Evolutionary conservation across 2,888 invertebrate genomes (phyloP).

Genomic region (Polylopha cassiicola): DNA sequence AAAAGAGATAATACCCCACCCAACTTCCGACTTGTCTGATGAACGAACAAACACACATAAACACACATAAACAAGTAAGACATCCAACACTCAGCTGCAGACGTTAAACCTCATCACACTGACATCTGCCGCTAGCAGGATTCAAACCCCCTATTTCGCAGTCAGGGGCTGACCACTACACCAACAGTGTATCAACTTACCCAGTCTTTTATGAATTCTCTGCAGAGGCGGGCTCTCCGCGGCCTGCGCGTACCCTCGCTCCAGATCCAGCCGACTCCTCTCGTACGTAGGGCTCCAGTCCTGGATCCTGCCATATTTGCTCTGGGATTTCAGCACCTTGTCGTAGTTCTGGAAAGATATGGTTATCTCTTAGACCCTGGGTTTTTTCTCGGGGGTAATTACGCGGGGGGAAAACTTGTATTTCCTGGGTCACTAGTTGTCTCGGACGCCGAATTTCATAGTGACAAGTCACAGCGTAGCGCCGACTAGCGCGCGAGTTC

Average conservation of each 20-base stretch:
- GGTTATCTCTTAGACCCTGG: background rate
- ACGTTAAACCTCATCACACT: too few relatives aligned
- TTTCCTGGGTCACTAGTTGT: too few relatives aligned
- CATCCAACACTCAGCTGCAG: too few relatives aligned
- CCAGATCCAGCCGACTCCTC: constrained; percentile 50
- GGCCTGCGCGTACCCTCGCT: constrained; percentile 53
- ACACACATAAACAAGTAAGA: too few relatives aligned
- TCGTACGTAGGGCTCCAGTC: constrained; percentile 63
- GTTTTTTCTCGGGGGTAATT: constrained; percentile 10
- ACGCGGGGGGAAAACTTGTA: background rate
- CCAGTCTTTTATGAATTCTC: constrained; percentile 54
- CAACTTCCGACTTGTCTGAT: too few relatives aligned
- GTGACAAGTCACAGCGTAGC: too few relatives aligned
- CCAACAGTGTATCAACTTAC: constrained; percentile 35
- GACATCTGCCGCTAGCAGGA: too few relatives aligned
- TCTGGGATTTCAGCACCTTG: constrained; percentile 57
- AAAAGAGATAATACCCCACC: too few relatives aligned
- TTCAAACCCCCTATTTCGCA: too few relatives aligned
- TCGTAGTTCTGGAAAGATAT: constrained; percentile 46
- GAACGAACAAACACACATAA: too few relatives aligned
- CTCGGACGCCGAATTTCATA: too few relatives aligned
- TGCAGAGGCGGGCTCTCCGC: constrained; percentile 55
- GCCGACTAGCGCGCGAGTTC: too few relatives aligned
- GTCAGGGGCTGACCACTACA: background rate
- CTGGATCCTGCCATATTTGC: constrained; percentile 58